A percentile compares a stretch with the other conserved stretches of the same genome.
These are phyloP conservation scores for Gasteruption jaculator DNA, from an alignment of 2,888 invertebrate species.

Conservation along the genomic window DNA sequence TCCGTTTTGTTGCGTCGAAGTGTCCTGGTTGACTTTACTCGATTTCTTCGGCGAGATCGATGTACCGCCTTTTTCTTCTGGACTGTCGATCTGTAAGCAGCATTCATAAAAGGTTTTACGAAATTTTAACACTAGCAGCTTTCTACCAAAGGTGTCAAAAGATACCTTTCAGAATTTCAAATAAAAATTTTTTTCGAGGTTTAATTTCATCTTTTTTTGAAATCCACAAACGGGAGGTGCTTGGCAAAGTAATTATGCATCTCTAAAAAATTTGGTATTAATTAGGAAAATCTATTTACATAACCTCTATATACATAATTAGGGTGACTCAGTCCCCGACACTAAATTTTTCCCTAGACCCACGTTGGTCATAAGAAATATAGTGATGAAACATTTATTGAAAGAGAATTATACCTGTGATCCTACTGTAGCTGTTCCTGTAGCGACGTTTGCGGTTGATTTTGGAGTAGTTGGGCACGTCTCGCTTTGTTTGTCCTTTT, in stretches of 20 bases:
- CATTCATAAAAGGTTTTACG: not conserved
- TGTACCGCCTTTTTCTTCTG: constrained; percentile 51
- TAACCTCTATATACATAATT: not conserved
- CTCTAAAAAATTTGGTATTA: no score
- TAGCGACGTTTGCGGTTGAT: constrained; percentile 45
- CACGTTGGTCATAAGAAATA: not conserved
- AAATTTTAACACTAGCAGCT: no score
- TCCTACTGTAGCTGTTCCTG: constrained; percentile 51
- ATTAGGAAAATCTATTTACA: not conserved
- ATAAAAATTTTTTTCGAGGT: not conserved
- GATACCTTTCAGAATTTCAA: no score
- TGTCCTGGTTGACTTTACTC: constrained; percentile 56
- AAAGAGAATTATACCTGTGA: constrained; percentile 53
- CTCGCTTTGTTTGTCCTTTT: constrained; percentile 53
- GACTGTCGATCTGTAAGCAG: constrained; percentile 41
- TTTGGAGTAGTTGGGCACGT: constrained; percentile 51
- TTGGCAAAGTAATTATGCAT: no score
- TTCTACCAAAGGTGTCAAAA: no score
- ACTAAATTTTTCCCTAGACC: no score
- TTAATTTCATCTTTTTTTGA: no score
- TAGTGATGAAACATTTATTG: not conserved
- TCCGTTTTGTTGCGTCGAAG: constrained; percentile 44
- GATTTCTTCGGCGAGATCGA: constrained; percentile 52
- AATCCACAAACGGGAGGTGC: no score
- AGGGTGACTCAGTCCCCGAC: no score